A percentile compares a stretch with the other conserved stretches of the same genome.
Conservation (phyloP, 2,797 vertebrate genomes). For the Apogon talboti region DNA sequence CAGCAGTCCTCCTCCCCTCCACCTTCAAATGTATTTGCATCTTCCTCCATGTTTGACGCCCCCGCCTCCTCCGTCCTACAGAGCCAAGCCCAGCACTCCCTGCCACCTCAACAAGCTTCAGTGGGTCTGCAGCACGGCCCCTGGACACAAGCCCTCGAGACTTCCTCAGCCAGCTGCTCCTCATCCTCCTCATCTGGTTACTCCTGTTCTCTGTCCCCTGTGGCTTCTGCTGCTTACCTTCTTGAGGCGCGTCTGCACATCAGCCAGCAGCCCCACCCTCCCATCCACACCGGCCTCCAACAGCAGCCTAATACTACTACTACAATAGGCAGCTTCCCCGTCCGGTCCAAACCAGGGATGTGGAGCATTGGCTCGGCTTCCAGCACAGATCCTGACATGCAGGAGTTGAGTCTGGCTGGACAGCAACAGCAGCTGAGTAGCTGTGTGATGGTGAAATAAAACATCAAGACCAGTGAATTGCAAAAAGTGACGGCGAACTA, state of each 20-base stretch:
- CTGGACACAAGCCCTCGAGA: constrained; percentile 73
- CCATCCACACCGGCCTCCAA: constrained; percentile 59
- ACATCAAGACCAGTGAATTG: constrained; percentile 19
- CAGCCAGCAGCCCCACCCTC: constrained; percentile 78
- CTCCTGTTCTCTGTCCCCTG: constrained; percentile 82
- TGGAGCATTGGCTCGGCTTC: constrained; percentile 84
- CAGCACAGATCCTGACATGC: constrained; percentile 66
- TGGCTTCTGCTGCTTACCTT: constrained; percentile 90
- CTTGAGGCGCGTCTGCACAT: constrained; percentile 91
- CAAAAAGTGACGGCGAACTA: constrained; percentile 38
- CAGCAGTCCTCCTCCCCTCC: constrained; percentile 80
- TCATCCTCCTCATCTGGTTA: constrained; percentile 66
- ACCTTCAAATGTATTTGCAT: constrained; percentile 65
- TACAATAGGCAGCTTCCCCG: constrained; percentile 47
- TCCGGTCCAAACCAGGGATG: constrained; percentile 78
- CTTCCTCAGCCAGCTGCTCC: constrained; percentile 49
- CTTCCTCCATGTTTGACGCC: constrained; percentile 74
- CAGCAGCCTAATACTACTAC: constrained; percentile 68
- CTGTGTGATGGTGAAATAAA: constrained; percentile 91
- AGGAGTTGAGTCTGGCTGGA: constrained; percentile 72
- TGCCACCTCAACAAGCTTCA: constrained; percentile 64
- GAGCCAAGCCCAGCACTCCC: constrained; percentile 56
- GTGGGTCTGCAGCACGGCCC: constrained; percentile 65
- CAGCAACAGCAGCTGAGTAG: constrained; percentile 85
- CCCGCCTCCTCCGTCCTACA: constrained; percentile 72